Conservation (phyloP, 1,140 invertebrate species). For the Mesaphorura yosii region DNA sequence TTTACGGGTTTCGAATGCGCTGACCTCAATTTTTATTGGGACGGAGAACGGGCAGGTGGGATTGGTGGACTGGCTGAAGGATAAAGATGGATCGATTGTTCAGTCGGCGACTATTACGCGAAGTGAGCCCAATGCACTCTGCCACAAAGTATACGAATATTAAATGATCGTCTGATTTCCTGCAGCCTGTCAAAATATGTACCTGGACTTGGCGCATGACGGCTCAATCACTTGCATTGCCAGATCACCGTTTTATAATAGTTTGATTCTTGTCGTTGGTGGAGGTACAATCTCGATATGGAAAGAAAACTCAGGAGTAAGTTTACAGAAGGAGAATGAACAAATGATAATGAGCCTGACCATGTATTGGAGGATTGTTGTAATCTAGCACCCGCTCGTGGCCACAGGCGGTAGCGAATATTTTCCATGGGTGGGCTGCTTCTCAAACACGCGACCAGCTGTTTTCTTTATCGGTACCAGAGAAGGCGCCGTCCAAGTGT, state of each 20-base stretch:
- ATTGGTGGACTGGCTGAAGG: slow-evolving; percentile 22
- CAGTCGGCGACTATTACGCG: too few species aligned
- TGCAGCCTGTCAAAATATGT: slow-evolving; percentile 21
- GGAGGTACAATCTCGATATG: slow-evolving; percentile 38
- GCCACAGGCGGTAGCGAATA: slow-evolving; percentile 6
- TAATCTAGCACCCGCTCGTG: slow-evolving; percentile 21
- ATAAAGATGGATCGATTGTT: slow-evolving; percentile 18
- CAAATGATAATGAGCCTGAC: too few species aligned
- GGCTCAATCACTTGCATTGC: slow-evolving; percentile 37
- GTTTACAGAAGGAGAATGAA: neutral
- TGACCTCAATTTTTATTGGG: slow-evolving; percentile 22
- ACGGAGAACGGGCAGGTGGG: slow-evolving; percentile 19
- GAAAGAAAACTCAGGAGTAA: slow-evolving; percentile 26
- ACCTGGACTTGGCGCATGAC: slow-evolving; percentile 32
- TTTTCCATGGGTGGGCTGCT: slow-evolving; percentile 27
- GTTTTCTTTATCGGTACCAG: slow-evolving; percentile 40
- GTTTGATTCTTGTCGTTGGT: slow-evolving; percentile 40
- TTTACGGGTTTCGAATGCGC: too few species aligned
- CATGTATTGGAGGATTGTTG: too few species aligned
- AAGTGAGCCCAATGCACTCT: too few species aligned
- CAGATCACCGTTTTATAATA: slow-evolving; percentile 40
- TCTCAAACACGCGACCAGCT: slow-evolving; percentile 23
- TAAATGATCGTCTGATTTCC: too few species aligned
- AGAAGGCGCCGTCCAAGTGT: slow-evolving; percentile 41
- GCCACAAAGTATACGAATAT: too few species aligned